phyloP scores from a whole-genome alignment of 1,140 invertebrate species.

The Apis laboriosa region DNA sequence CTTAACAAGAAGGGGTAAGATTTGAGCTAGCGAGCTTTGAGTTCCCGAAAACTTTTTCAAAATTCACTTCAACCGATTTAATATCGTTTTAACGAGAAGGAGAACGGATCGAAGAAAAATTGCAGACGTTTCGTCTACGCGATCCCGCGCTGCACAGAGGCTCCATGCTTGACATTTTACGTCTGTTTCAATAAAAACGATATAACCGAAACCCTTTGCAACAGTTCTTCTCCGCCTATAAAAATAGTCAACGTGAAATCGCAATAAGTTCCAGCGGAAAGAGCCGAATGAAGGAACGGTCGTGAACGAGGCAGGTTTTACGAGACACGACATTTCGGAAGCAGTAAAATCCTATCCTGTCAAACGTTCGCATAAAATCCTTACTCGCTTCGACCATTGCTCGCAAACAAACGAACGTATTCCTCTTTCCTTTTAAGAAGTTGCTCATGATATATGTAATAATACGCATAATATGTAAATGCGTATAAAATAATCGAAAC shows the following conservation, averaged over 20 bases:
- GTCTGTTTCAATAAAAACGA: conserved; percentile 58
- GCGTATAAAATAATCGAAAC: not conserved
- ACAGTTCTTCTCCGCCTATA: conserved; percentile 55
- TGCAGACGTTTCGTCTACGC: conserved; percentile 10
- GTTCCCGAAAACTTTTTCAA: not conserved
- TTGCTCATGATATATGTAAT: too few species aligned
- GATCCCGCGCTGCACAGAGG: too few species aligned
- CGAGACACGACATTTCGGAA: conserved; percentile 68
- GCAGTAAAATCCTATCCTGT: conserved; percentile 71
- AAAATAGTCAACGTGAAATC: conserved; percentile 64
- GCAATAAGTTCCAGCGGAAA: conserved; percentile 62
- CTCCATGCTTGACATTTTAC: conserved; percentile 5
- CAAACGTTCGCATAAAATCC: conserved; percentile 69
- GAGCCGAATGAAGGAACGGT: conserved; percentile 55
- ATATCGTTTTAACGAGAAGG: not conserved
- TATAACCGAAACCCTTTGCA: conserved; percentile 55
- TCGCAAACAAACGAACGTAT: conserved; percentile 33
- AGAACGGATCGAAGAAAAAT: not conserved
- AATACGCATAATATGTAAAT: too few species aligned
- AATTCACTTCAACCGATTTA: not conserved
- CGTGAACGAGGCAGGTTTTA: conserved; percentile 65
- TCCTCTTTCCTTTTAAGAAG: not conserved
- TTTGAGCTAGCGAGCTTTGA: too few species aligned
- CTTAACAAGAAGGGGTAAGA: too few species aligned
- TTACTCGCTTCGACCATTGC: conserved; percentile 18